A percentile compares a stretch with the other conserved stretches of the same genome.
Conservation (phyloP, 64 coral and sea anemone genomes). For the Actinia equina region DNA sequence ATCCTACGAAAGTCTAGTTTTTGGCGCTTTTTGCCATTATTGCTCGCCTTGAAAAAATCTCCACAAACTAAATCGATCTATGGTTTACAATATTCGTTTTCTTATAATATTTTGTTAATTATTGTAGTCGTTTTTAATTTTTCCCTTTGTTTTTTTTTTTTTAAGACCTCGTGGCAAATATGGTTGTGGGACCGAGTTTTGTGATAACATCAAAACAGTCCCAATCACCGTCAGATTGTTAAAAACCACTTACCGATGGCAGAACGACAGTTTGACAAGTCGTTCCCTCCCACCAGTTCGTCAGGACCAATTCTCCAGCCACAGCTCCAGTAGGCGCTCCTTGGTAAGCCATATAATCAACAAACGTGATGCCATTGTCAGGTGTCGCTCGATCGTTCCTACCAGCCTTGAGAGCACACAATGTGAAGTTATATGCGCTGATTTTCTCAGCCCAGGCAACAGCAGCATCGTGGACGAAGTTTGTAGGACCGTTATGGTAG, state of each 20-base stretch:
- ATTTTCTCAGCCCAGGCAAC: slow-evolving; percentile 79
- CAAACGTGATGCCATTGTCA: slow-evolving; percentile 53
- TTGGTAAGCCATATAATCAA: slow-evolving; percentile 72
- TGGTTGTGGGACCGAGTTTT: too few relatives aligned
- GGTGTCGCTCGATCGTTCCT: slow-evolving; percentile 61
- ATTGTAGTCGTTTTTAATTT: too few relatives aligned
- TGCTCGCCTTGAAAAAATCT: too few relatives aligned
- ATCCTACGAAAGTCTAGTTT: too few relatives aligned
- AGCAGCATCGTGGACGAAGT: slow-evolving; percentile 75
- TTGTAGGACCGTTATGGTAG: slow-evolving; percentile 44
- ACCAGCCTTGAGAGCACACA: slow-evolving; percentile 70
- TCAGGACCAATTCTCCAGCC: slow-evolving; percentile 33
- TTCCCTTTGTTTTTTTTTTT: too few relatives aligned
- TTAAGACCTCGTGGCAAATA: too few relatives aligned
- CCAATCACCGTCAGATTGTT: too few relatives aligned
- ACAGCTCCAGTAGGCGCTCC: slow-evolving; percentile 47
- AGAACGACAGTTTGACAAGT: slow-evolving; percentile 40
- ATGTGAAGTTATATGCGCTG: slow-evolving; percentile 18
- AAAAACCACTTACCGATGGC: slow-evolving; percentile 24
- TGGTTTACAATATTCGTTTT: too few relatives aligned
- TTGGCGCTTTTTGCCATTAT: too few relatives aligned
- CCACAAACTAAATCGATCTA: too few relatives aligned
- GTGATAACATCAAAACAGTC: too few relatives aligned
- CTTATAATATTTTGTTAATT: too few relatives aligned
- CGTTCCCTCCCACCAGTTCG: slow-evolving; percentile 67